Conservation (phyloP, 2,888 invertebrate species). For the Epistrophella euchroma region DNA sequence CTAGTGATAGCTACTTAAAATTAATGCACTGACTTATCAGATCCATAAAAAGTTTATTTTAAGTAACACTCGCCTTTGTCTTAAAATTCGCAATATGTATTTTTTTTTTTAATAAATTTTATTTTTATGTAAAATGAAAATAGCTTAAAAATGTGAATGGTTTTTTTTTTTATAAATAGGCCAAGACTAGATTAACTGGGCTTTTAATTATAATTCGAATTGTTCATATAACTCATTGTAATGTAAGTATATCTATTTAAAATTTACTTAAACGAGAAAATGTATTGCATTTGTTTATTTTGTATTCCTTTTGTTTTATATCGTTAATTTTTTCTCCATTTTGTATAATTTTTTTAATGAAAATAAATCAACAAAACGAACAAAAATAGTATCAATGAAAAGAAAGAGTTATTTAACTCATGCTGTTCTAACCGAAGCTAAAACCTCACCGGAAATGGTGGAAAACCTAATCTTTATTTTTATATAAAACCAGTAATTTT, state of each 20-base stretch:
- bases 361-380: slow-evolving; percentile 42
- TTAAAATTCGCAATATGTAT: slow-evolving; percentile 1
- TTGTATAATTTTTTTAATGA: slow-evolving; percentile 45
- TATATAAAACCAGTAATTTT: too few species aligned
- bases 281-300: slow-evolving; percentile 59
- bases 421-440: too few species aligned
- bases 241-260: slow-evolving; percentile 10
- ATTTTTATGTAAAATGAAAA: neutral
- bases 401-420: too few species aligned
- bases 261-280: slow-evolving; percentile 53
- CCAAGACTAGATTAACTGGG: slow-evolving; percentile 20
- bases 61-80: neutral
- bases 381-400: neutral
- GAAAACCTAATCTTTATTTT: too few species aligned
- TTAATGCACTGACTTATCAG: neutral
- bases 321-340: slow-evolving; percentile 21
- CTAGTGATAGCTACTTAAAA: neutral
- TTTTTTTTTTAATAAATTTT: neutral
- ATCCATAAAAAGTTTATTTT: neutral
- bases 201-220: slow-evolving; percentile 17
- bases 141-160: too few species aligned
- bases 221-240: slow-evolving; percentile 25
- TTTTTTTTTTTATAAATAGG: neutral
- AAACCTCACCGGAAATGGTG: too few species aligned
- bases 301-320: slow-evolving; percentile 17